Evolutionary conservation across 2,113 vertebrate genomes (phyloP), one percentile per base, ranked within the genome.

Genomic region (Eira barbara): DNA sequence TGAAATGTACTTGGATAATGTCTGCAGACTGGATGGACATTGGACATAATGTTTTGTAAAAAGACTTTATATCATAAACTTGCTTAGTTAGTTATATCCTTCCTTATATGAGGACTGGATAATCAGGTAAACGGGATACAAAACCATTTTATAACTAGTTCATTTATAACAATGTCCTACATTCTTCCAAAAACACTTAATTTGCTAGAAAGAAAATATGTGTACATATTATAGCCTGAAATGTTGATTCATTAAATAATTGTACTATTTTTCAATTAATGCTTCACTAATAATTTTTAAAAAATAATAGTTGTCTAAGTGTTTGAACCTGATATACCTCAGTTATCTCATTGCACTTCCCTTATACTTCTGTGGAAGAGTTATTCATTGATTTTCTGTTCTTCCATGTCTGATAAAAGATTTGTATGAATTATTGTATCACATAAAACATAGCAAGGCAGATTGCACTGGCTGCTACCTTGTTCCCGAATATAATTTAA

Each of bases 401-500:
- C 57, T 79, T 49, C 3, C 29, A n/a, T 63, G 4, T 52, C 36
- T 82, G 47, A 52, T 78, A 23, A 42, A 96, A 69, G 39, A n/a
- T 69, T 96, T 95, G 57, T 31, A 36, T 82, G 17, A 95, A 91
- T 96, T 91, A 86, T 36, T 86, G 45, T 10, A 59, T 61, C n/a
- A 36, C 52, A 74, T 14, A 61, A 7, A 57, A 79, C 3, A 49
- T 31, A 89, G 73, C 23, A 94, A 85, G 29, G 17, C 31, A 93
- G 11, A 89, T 39, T 90, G 25, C 49, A 49, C 4, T 79, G 65
- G 23, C 27, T 23, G 63, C 45, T 57, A 20, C 59, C 27, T 97
- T 94, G 36, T 74, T 93, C 39, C 65, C 89, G 65, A 86, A 49
- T 31, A 1, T 82, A 95, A 93, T 89, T 74, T 91, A 97, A 96